Percentiles rank a stretch among this genome's conserved stretches.
Conservation (phyloP, 2,797 vertebrate genomes). For the Syncerus caffer region DNA sequence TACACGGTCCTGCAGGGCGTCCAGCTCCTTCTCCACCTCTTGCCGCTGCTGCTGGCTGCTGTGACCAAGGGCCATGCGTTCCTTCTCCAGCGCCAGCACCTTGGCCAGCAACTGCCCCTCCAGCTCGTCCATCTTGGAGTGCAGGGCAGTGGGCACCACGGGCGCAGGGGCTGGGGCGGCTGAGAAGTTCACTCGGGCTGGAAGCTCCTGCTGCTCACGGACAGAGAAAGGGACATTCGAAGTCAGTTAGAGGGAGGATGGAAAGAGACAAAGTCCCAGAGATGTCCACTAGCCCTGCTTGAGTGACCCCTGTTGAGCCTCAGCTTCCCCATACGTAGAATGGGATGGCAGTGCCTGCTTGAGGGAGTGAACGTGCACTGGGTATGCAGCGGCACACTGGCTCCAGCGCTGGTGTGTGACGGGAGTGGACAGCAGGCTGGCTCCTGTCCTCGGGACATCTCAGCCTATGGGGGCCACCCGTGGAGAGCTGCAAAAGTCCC, state of each 20-base stretch:
- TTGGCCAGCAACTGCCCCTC: constrained; percentile 94
- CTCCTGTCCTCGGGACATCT: background rate
- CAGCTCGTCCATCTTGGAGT: constrained; percentile 91
- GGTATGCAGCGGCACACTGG: background rate
- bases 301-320: background rate
- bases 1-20: constrained; percentile 89
- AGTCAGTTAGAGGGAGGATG: background rate
- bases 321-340: background rate
- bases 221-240: background rate
- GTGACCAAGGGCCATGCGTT: constrained; percentile 87
- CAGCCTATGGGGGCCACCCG: background rate
- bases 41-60: constrained; percentile 88
- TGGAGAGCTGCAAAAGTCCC: background rate
- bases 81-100: constrained; percentile 92
- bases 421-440: background rate
- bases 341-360: background rate
- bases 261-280: background rate
- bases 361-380: too few species aligned
- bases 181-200: constrained; percentile 83
- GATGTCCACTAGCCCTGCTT: accelerated
- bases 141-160: constrained; percentile 71
- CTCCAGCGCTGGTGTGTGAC: background rate
- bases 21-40: constrained; percentile 90
- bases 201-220: constrained; percentile 89
- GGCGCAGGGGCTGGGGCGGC: constrained; percentile 46